Conservation (phyloP, 1,140 invertebrate species). For the Neotoxoptera formosana region DNA sequence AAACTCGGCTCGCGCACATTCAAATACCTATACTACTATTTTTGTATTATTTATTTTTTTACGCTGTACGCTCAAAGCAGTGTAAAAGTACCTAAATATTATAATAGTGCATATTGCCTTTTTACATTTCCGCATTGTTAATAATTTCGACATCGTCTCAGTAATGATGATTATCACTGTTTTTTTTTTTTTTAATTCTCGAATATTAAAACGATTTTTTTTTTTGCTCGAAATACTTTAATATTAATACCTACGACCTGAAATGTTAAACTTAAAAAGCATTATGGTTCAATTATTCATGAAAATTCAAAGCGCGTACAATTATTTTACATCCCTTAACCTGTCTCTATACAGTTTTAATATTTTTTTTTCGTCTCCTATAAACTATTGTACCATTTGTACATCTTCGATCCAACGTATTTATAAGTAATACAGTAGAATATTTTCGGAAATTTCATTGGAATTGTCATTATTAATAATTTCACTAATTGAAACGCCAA, state of each 20-base stretch:
- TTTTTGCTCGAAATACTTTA: background rate
- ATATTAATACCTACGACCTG: background rate
- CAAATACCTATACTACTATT: background rate
- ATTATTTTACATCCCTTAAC: background rate
- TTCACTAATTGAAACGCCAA: constrained; percentile 22
- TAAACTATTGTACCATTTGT: background rate
- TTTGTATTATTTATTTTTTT: background rate
- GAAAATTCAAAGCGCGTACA: background rate
- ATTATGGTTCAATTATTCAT: constrained; percentile 13
- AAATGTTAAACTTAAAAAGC: background rate
- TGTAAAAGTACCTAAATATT: background rate
- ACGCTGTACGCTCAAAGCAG: background rate
- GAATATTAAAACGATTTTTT: constrained; percentile 5
- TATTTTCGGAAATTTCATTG: background rate
- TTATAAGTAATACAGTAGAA: background rate
- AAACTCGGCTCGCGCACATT: background rate
- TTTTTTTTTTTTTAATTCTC: background rate
- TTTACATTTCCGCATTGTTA: background rate
- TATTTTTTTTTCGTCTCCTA: background rate
- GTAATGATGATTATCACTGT: background rate
- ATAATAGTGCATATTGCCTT: background rate
- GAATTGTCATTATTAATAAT: background rate
- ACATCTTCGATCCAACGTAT: background rate
- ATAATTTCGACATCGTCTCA: background rate
- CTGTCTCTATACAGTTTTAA: background rate